Evolutionary conservation across 64 coral and sea anemone species (phyloP).

Genomic region (Pocillopora damicornis): DNA sequence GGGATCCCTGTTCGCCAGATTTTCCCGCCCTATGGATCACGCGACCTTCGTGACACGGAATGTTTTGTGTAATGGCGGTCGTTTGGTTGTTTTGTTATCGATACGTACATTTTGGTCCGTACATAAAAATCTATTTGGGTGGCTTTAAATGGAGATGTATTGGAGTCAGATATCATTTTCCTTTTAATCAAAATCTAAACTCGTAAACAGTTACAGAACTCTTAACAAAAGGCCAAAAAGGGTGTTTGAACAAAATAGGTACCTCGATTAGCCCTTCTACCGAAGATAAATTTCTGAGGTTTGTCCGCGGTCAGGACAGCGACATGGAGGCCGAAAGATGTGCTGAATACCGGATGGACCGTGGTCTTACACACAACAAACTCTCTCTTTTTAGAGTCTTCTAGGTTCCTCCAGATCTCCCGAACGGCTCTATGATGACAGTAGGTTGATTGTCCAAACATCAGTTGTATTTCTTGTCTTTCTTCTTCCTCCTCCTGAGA

Average conservation of each 20-base stretch:
- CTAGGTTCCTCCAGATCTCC: slow-evolving; percentile 80
- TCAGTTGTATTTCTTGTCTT: slow-evolving; percentile 75
- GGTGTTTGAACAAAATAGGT: background rate
- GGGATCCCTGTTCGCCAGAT: too few relatives aligned
- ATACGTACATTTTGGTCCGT: too few relatives aligned
- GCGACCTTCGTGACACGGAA: too few relatives aligned
- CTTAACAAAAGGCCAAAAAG: background rate
- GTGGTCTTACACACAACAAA: slow-evolving; percentile 83
- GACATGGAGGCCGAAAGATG: slow-evolving; percentile 96
- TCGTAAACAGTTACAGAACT: too few relatives aligned
- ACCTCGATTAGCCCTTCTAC: slow-evolving; percentile 92
- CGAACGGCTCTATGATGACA: slow-evolving; percentile 91
- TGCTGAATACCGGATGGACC: slow-evolving; percentile 91
- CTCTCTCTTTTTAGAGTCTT: slow-evolving; percentile 58
- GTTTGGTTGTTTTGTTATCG: too few relatives aligned
- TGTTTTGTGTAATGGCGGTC: too few relatives aligned
- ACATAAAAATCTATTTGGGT: too few relatives aligned
- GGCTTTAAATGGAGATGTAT: too few relatives aligned
- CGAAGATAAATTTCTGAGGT: slow-evolving; percentile 93
- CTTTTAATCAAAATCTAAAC: too few relatives aligned
- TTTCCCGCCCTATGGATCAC: too few relatives aligned
- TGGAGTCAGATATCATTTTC: too few relatives aligned
- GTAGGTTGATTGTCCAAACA: slow-evolving; percentile 83
- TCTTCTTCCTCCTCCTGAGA: slow-evolving; percentile 93
- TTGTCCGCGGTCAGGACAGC: slow-evolving; percentile 87